phyloP scores from a whole-genome alignment of 2,797 vertebrate genomes.

The Eulemur mongoz region DNA sequence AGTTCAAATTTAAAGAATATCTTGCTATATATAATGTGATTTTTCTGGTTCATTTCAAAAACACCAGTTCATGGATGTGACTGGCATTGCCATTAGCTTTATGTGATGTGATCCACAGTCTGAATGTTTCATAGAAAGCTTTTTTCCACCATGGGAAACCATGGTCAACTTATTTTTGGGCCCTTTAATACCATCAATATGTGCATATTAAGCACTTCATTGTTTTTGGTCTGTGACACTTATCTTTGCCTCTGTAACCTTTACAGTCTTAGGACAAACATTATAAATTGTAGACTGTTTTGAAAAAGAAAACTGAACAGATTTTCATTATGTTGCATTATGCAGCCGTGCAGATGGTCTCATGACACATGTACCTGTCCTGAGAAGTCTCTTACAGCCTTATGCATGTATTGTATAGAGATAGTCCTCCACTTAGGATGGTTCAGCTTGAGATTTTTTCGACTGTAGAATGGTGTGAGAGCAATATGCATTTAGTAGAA shows the following conservation, averaged over 20 bases:
- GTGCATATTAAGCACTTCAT: slow-evolving; percentile 1
- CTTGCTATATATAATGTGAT: not conserved
- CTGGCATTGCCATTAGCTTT: not conserved
- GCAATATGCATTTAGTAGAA: too few species aligned
- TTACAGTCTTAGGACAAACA: not conserved
- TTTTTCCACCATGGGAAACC: not conserved
- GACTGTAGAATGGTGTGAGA: too few species aligned
- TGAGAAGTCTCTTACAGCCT: not conserved
- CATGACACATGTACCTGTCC: not conserved
- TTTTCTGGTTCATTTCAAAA: not conserved
- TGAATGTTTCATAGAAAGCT: not conserved
- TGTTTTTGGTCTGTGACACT: not conserved
- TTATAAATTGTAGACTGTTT: too few species aligned
- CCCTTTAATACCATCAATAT: not conserved
- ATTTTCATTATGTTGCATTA: not conserved
- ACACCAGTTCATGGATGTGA: not conserved
- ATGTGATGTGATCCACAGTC: not conserved
- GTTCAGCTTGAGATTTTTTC: too few species aligned
- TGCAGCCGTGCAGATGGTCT: not conserved
- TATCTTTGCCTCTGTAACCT: not conserved
- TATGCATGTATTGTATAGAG: not conserved
- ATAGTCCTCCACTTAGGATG: not conserved
- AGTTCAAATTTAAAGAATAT: slow-evolving; percentile 14
- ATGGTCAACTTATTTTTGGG: not conserved
- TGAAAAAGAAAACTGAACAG: slow-evolving; percentile 38